These are phyloP conservation scores for Rhagium mordax DNA, from an alignment of 2,888 invertebrate genomes.

Conservation along the genomic window DNA sequence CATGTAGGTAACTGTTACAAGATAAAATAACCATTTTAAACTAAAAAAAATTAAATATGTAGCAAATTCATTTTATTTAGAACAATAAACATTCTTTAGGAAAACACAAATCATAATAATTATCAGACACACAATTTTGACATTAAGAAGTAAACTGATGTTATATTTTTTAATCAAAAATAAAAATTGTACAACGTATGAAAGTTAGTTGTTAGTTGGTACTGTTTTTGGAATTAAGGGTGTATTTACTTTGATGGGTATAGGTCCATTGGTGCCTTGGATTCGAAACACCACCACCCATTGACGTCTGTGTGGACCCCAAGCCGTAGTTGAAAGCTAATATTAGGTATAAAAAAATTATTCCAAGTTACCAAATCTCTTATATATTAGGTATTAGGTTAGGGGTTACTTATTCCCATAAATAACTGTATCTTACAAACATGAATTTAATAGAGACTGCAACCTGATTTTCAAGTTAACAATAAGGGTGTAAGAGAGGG, in stretches of 20 bases:
- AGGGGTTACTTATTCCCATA: constrained; percentile 4
- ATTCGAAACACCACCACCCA: constrained; percentile 75
- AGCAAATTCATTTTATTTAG: no score
- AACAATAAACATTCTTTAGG: background rate
- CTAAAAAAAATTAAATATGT: no score
- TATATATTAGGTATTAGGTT: constrained; percentile 25
- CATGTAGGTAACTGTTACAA: no score
- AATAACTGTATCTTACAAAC: background rate
- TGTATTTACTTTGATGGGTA: constrained; percentile 70
- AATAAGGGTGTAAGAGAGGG: no score
- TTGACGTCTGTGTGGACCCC: constrained; percentile 70
- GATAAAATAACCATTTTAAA: no score
- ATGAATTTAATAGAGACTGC: background rate
- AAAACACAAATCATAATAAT: background rate
- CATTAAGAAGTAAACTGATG: background rate
- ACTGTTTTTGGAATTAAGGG: constrained; percentile 34
- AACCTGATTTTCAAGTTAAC: constrained; percentile 13
- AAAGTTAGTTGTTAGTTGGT: constrained; percentile 32
- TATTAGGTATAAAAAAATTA: constrained; percentile 56
- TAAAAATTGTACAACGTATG: constrained; percentile 9
- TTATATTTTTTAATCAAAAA: constrained; percentile 10
- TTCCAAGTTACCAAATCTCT: constrained; percentile 22
- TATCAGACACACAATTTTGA: background rate
- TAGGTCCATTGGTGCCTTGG: constrained; percentile 68
- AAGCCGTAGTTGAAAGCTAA: constrained; percentile 74